Percentiles rank a stretch among this genome's conserved stretches.
Conservation (phyloP, 1,140 invertebrate species). For the Andrena cerasifolii region DNA sequence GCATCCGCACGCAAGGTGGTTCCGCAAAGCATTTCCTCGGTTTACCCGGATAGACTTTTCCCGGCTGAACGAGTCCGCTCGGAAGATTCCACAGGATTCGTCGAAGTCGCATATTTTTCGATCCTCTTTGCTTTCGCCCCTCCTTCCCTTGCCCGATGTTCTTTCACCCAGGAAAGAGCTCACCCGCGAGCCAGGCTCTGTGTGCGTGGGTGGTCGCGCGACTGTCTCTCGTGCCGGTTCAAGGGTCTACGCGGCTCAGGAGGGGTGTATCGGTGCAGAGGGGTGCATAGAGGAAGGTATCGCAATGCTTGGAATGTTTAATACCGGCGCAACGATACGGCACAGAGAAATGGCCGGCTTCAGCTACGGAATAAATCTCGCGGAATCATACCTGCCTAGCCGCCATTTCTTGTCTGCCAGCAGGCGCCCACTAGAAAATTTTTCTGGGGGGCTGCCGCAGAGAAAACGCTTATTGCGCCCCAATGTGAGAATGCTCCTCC, state of each 20-base stretch:
- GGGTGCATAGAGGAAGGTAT: constrained; percentile 56
- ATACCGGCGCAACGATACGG: constrained; percentile 75
- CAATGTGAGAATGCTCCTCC: not conserved
- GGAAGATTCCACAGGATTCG: constrained; percentile 43
- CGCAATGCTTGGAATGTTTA: constrained; percentile 79
- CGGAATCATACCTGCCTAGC: constrained; percentile 60
- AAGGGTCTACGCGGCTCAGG: constrained; percentile 28
- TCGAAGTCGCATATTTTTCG: constrained; percentile 38
- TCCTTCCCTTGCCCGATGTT: not conserved
- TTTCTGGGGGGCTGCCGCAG: constrained; percentile 40
- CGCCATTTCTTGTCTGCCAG: constrained; percentile 64
- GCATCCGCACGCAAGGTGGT: not conserved
- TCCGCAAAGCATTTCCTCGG: constrained; percentile 14
- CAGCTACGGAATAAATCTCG: constrained; percentile 74
- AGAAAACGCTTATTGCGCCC: constrained; percentile 58
- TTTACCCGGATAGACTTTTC: constrained; percentile 15
- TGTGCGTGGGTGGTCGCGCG: not conserved
- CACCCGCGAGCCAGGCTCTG: not conserved
- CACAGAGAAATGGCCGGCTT: constrained; percentile 72
- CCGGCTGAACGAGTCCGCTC: not conserved
- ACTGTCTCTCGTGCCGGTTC: constrained; percentile 30
- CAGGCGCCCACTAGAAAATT: constrained; percentile 50
- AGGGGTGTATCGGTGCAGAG: constrained; percentile 48
- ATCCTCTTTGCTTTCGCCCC: constrained; percentile 16
- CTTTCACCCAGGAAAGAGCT: not conserved